Conservation (phyloP, 1,140 invertebrate species). For the Drosophila jambulina region DNA sequence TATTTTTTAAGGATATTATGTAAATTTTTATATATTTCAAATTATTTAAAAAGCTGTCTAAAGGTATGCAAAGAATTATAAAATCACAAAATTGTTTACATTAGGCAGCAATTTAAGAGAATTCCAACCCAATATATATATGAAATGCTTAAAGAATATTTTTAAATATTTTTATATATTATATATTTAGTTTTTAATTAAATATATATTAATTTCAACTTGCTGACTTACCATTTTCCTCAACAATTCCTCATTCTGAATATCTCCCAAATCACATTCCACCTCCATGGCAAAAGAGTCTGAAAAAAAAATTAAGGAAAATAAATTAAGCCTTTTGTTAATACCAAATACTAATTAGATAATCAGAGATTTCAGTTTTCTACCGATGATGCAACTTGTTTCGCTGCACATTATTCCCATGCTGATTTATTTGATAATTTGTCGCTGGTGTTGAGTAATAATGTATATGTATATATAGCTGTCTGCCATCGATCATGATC, state of each 20-base stretch:
- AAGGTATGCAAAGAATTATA: background rate
- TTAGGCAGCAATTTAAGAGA: background rate
- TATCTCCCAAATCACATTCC: constrained; percentile 88
- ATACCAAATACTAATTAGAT: background rate
- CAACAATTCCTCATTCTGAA: constrained; percentile 90
- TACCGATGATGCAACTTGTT: constrained; percentile 49
- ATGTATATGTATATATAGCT: background rate
- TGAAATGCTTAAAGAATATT: background rate
- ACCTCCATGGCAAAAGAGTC: constrained; percentile 79
- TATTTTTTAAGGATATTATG: background rate
- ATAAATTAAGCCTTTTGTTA: background rate
- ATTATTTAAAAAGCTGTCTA: background rate
- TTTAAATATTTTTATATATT: background rate
- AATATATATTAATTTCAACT: background rate
- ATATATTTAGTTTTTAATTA: too few species aligned
- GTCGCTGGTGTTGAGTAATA: constrained; percentile 39
- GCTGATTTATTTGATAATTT: constrained; percentile 67
- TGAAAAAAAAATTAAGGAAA: constrained; percentile 38
- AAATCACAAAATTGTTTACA: too few species aligned
- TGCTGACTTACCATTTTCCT: constrained; percentile 89
- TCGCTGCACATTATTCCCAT: constrained; percentile 55
- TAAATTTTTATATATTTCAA: background rate
- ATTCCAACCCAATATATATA: background rate
- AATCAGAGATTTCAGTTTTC: background rate
- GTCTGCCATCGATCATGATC: constrained; percentile 66